Conservation (phyloP, 2,888 invertebrate genomes). For the Hirtodrosophila alboralis region DNA sequence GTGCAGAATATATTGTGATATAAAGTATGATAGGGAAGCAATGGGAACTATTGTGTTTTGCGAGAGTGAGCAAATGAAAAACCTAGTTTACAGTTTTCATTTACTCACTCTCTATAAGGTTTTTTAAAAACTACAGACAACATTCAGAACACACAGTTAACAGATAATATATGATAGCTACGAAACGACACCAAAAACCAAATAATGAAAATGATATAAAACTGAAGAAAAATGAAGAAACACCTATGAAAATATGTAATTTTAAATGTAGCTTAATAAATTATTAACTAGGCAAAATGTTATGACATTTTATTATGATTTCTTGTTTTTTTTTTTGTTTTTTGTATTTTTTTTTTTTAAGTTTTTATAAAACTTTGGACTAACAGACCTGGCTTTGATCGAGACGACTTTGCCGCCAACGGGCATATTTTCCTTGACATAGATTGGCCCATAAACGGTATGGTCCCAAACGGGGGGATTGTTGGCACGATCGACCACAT, state of each 20-base stretch:
- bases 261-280: conserved; percentile 37
- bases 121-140: conserved; percentile 34
- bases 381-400: conserved; percentile 98
- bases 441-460: conserved; percentile 97
- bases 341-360: conserved; percentile 26
- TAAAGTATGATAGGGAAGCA: conserved; percentile 7
- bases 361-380: conserved; percentile 55
- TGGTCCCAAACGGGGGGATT: conserved; percentile 99
- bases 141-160: conserved; percentile 48
- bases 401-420: conserved; percentile 99
- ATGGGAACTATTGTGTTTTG: conserved; percentile 6
- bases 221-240: conserved; percentile 39
- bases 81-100: background rate
- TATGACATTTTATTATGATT: conserved; percentile 26
- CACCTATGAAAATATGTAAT: conserved; percentile 9
- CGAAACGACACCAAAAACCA: conserved; percentile 44
- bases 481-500: conserved; percentile 98
- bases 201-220: conserved; percentile 22
- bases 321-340: conserved; percentile 25
- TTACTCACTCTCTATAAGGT: conserved; percentile 7
- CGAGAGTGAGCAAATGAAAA: conserved; percentile 14
- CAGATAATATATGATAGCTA: conserved; percentile 30
- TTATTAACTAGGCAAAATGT: conserved; percentile 64
- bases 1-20: conserved; percentile 16
- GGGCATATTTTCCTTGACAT: conserved; percentile 98